phyloP scores from a whole-genome alignment of 1,140 invertebrate genomes.

The Heliconius nattereri region DNA sequence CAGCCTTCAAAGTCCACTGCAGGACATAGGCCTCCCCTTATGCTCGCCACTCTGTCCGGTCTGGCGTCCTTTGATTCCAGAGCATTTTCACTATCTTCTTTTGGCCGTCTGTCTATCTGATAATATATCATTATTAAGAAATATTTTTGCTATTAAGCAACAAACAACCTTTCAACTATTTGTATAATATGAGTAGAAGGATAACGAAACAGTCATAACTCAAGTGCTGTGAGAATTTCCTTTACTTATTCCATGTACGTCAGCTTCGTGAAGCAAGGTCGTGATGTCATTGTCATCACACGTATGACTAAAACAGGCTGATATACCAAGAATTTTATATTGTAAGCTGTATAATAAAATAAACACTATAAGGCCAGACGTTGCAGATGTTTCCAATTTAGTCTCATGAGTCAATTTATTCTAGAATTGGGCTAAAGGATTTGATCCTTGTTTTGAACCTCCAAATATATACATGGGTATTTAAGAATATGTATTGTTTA shows the following conservation, averaged over 20 bases:
- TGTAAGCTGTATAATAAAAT: conserved; percentile 40
- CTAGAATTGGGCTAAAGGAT: not conserved
- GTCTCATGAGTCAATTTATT: conserved; percentile 17
- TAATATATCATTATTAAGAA: too few relatives aligned
- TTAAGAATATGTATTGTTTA: too few relatives aligned
- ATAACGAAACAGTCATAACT: conserved; percentile 6
- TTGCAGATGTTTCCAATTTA: conserved; percentile 25
- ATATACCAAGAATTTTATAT: conserved; percentile 64
- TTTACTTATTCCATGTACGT: conserved; percentile 27
- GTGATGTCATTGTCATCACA: conserved; percentile 69
- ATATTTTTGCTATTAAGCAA: not conserved
- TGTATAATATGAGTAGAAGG: not conserved
- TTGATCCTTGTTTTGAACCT: not conserved
- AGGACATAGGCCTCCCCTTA: too few relatives aligned
- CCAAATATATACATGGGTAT: too few relatives aligned
- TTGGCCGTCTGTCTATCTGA: too few relatives aligned
- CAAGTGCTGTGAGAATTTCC: conserved; percentile 27
- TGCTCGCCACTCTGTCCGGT: too few relatives aligned
- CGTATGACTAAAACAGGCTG: conserved; percentile 53
- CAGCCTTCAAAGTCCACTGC: too few relatives aligned
- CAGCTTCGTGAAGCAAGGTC: conserved; percentile 44
- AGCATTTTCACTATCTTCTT: too few relatives aligned
- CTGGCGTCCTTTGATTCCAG: too few relatives aligned
- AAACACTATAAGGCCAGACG: conserved; percentile 41
- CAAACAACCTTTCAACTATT: not conserved